These are phyloP conservation scores for Epirrhoe tristata DNA, from an alignment of 2,888 invertebrate genomes.

Conservation along the genomic window DNA sequence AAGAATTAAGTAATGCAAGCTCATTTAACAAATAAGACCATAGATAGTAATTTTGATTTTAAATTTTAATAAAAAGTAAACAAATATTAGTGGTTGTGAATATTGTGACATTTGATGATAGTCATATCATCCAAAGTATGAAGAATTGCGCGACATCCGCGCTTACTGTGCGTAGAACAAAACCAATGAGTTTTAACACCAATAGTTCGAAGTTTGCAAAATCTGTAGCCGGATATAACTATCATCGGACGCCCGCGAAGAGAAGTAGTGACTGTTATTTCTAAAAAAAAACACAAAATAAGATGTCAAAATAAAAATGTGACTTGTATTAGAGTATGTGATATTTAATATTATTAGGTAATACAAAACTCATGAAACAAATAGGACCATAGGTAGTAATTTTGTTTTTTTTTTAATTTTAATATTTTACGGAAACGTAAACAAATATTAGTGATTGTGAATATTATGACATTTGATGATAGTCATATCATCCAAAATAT, in stretches of 20 bases:
- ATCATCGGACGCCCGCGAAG: neutral
- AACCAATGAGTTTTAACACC: constrained; percentile 30
- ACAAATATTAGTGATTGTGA: constrained; percentile 41
- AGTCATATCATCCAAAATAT: constrained; percentile 39
- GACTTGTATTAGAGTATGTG: too few relatives aligned
- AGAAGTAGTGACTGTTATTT: neutral
- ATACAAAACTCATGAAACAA: too few relatives aligned
- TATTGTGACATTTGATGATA: constrained; percentile 37
- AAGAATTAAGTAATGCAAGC: too few relatives aligned
- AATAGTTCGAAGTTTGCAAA: neutral
- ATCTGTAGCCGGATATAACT: neutral
- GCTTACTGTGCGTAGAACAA: constrained; percentile 34
- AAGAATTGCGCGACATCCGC: constrained; percentile 46
- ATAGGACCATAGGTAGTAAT: too few relatives aligned
- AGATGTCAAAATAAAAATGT: neutral
- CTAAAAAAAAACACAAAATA: neutral
- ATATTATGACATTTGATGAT: constrained; percentile 42
- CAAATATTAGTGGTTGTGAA: constrained; percentile 33
- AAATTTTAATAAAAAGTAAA: too few relatives aligned
- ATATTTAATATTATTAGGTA: too few relatives aligned
- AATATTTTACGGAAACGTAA: neutral
- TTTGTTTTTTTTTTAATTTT: too few relatives aligned
- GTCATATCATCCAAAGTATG: constrained; percentile 40
- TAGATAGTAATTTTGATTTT: too few relatives aligned
- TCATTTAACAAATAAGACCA: too few relatives aligned